Evolutionary conservation across 2,888 invertebrate species (phyloP).

Genomic region (Halictus quadricinctus): DNA sequence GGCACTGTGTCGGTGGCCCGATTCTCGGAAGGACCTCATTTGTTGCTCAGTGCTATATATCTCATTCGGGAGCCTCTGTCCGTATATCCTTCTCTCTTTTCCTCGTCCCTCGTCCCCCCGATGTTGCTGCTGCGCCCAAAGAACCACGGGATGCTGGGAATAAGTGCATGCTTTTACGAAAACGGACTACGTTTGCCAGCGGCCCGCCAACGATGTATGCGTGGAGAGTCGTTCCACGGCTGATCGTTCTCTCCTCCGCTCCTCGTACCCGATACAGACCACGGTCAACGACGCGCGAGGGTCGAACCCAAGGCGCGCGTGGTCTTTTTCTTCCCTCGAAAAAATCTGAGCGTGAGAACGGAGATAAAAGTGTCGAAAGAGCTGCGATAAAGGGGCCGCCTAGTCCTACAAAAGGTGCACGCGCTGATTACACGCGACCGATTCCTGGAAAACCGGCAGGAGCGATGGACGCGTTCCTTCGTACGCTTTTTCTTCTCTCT

Average conservation of each 20-base stretch:
- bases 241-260: slow-evolving; percentile 36
- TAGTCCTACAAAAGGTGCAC: slow-evolving; percentile 41
- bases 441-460: slow-evolving; percentile 25
- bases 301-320: slow-evolving; percentile 32
- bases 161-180: slow-evolving; percentile 72
- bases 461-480: background rate
- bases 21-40: slow-evolving; percentile 83
- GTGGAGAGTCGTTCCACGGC: slow-evolving; percentile 38
- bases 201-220: slow-evolving; percentile 30
- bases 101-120: background rate
- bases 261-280: slow-evolving; percentile 32
- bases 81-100: slow-evolving; percentile 34
- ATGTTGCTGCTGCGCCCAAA: slow-evolving; percentile 59
- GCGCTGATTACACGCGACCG: slow-evolving; percentile 47
- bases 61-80: slow-evolving; percentile 72
- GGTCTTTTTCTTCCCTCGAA: slow-evolving; percentile 32
- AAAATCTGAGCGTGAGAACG: slow-evolving; percentile 68
- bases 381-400: slow-evolving; percentile 61
- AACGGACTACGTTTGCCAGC: slow-evolving; percentile 56
- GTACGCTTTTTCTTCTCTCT: background rate
- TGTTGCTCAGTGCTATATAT: slow-evolving; percentile 82
- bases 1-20: slow-evolving; percentile 82
- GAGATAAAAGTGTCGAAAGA: slow-evolving; percentile 63
- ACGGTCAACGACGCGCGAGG: slow-evolving; percentile 41
- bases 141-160: slow-evolving; percentile 66